A percentile compares a stretch with the other conserved stretches of the same genome.
Evolutionary conservation across 1,140 invertebrate genomes (phyloP).

Genomic region (Drosophila bipectinata): DNA sequence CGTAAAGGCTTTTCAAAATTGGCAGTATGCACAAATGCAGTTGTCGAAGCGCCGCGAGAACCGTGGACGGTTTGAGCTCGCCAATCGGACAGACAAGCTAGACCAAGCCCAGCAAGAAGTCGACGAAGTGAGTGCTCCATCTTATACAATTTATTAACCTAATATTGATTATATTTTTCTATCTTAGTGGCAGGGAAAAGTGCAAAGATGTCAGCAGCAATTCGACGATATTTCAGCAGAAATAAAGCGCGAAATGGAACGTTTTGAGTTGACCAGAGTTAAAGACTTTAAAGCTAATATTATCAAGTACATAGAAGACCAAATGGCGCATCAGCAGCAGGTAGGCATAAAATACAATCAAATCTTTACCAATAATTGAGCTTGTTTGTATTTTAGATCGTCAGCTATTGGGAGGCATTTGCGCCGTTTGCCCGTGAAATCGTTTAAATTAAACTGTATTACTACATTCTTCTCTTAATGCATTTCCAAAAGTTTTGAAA

Average conservation of each 20-base stretch:
- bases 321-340: constrained; percentile 98
- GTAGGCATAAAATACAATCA: constrained; percentile 83
- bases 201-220: constrained; percentile 97
- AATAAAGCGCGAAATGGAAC: constrained; percentile 97
- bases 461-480: constrained; percentile 40
- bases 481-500: constrained; percentile 42
- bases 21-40: constrained; percentile 98
- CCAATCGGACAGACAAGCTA: constrained; percentile 94
- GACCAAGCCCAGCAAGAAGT: constrained; percentile 95
- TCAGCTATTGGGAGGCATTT: constrained; percentile 97
- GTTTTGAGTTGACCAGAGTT: constrained; percentile 94
- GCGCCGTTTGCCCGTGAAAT: constrained; percentile 95
- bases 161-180: neutral
- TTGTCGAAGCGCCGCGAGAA: constrained; percentile 97
- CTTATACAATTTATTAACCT: neutral
- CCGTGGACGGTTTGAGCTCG: constrained; percentile 95
- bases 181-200: constrained; percentile 95
- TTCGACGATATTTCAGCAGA: constrained; percentile 98
- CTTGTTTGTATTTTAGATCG: constrained; percentile 87
- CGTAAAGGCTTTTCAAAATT: constrained; percentile 98
- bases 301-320: constrained; percentile 96
- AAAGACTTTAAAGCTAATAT: constrained; percentile 96
- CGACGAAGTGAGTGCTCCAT: constrained; percentile 89
- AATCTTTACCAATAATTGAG: neutral
- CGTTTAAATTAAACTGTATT: constrained; percentile 78